These are phyloP conservation scores for Calephelis nemesis DNA, from an alignment of 1,140 invertebrate species.

Conservation along the genomic window DNA sequence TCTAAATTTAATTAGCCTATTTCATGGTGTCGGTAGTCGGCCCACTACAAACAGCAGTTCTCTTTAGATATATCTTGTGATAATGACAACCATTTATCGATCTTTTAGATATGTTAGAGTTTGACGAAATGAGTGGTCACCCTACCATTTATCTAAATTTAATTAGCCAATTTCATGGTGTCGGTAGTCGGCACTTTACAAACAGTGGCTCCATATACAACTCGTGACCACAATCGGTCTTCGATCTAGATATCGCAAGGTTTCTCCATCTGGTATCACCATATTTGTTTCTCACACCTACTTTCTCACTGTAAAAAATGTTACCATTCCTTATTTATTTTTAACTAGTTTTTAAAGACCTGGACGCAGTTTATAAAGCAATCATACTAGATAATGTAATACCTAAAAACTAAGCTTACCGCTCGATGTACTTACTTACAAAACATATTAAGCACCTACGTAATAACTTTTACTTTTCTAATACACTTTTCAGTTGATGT, in stretches of 20 bases:
- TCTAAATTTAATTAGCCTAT: conserved; percentile 21
- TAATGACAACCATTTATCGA: too few relatives aligned
- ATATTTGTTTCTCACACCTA: conserved; percentile 9
- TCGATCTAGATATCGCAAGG: not conserved
- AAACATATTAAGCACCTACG: too few relatives aligned
- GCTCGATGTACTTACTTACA: too few relatives aligned
- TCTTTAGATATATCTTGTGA: too few relatives aligned
- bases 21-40: not conserved
- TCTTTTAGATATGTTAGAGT: too few relatives aligned
- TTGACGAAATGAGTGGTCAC: not conserved
- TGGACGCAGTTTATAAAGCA: too few relatives aligned
- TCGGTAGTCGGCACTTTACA: not conserved
- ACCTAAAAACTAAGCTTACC: too few relatives aligned
- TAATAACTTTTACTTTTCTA: too few relatives aligned
- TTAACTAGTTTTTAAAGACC: not conserved
- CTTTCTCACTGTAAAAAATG: conserved; percentile 9
- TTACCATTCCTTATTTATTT: not conserved
- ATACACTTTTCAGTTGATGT: too few relatives aligned
- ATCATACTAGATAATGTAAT: too few relatives aligned
- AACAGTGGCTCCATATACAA: conserved; percentile 18
- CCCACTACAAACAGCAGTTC: conserved; percentile 12
- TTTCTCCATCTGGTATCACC: not conserved
- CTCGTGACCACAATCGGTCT: not conserved
- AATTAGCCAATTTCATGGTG: conserved; percentile 23
- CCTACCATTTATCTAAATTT: conserved; percentile 19